These are phyloP conservation scores for Chlamydotis undulata DNA, from an alignment of 2,113 vertebrate genomes.

Conservation along the genomic window DNA sequence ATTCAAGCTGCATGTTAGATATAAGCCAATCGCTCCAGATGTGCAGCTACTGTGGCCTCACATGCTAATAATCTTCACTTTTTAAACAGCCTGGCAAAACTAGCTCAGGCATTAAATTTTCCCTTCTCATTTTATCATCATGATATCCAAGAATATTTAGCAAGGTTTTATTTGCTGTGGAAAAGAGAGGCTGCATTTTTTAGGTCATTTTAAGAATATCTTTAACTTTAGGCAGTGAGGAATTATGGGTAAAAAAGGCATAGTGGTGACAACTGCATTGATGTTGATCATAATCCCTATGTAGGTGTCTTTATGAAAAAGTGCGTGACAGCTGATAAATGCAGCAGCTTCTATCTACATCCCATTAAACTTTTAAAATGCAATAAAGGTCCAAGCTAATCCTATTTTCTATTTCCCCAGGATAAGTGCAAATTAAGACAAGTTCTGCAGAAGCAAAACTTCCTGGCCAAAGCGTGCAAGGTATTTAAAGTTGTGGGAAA, in stretches of 20 bases:
- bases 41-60: not conserved
- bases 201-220: constrained; percentile 66
- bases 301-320: constrained; percentile 15
- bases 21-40: not conserved
- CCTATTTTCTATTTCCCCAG: not conserved
- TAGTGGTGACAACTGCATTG: not conserved
- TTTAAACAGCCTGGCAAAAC: constrained; percentile 15
- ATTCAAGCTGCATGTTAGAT: not conserved
- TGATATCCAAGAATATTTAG: constrained; percentile 8
- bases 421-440: not conserved
- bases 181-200: constrained; percentile 39
- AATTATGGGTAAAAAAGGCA: constrained; percentile 27
- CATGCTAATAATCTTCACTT: not conserved
- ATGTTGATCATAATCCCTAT: constrained; percentile 36
- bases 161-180: constrained; percentile 38
- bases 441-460: not conserved
- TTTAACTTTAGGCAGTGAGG: constrained; percentile 41
- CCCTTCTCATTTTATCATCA: constrained; percentile 3
- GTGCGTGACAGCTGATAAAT: constrained; percentile 16
- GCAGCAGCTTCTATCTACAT: constrained; percentile 26
- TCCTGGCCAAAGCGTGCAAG: not conserved
- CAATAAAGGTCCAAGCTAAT: not conserved
- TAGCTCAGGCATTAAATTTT: not conserved
- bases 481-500: not conserved
- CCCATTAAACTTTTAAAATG: not conserved